Evolutionary conservation across 2,888 invertebrate genomes (phyloP), one percentile per base, ranked within the genome.

Genomic region (Cynaeus angustus): DNA sequence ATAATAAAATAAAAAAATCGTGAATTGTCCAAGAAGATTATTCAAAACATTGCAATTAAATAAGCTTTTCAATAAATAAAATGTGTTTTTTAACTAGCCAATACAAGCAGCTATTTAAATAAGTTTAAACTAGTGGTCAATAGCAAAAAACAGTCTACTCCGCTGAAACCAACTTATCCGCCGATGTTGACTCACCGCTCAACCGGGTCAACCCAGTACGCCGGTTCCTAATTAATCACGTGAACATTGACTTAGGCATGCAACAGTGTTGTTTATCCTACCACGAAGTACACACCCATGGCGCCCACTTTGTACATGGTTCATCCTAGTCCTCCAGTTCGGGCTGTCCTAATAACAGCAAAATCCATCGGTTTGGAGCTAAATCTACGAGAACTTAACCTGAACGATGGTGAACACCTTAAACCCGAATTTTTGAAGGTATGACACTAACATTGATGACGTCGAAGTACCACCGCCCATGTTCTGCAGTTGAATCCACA

Each of bases 291-390:
- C 14, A 14, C 16, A 8, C 46, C 16, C 38, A 81, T 82, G 80
- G 83, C 84, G 55, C 85, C 85, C 14, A 79, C 75, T 37, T 74
- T 87, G 14, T 86, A 86, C 69, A 84, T 83, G 67, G 83, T 83
- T 0, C 77, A 82, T 8, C 80, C 85, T 38, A 87, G 87, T 71
- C 86, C 87, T 21, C 86, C 87, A n/a, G 85, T 86, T 8, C 81
- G 87, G 50, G 83, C 87, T 1, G 87, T 87, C 41, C 78, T 85
- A 52, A 77, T 87, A 64, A 83, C 84, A 7, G 85, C 86, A 1
- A 84, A 85, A 70, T 76, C 86, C 9, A 81, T 87, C 70, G 85
- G 81, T 1, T 68, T 88, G 1, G 82, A 85, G 59, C 48, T 87
- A 45, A 83, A 87, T 7, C 75, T 84, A 55, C 80, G 83, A 62